phyloP scores from a whole-genome alignment of 2,888 invertebrate genomes.

The Cotesia congregata region DNA sequence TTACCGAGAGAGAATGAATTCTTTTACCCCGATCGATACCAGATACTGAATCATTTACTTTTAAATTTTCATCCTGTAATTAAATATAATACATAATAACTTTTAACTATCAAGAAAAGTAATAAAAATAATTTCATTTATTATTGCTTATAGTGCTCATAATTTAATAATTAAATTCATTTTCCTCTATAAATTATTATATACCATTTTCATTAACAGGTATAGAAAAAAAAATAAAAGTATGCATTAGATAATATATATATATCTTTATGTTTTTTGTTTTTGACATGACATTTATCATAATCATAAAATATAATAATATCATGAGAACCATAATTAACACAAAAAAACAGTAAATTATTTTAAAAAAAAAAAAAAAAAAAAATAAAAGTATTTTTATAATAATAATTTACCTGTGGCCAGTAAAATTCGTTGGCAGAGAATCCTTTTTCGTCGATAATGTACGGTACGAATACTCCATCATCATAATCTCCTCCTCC shows the following conservation, averaged over 20 bases:
- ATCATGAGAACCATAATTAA: no score
- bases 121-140: no score
- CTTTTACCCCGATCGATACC: slow-evolving; percentile 54
- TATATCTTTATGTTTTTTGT: no score
- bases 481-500: slow-evolving; percentile 35
- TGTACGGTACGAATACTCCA: slow-evolving; percentile 12
- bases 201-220: no score
- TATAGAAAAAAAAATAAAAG: no score
- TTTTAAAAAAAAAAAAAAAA: no score
- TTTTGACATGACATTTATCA: no score
- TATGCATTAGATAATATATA: no score
- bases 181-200: neutral
- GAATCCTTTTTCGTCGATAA: slow-evolving; percentile 4
- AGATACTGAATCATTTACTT: slow-evolving; percentile 52
- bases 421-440: slow-evolving; percentile 17
- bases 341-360: no score
- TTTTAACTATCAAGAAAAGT: neutral
- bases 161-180: neutral
- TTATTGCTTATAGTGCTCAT: neutral
- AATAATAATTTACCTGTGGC: slow-evolving; percentile 7
- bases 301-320: no score
- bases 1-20: slow-evolving; percentile 81
- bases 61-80: slow-evolving; percentile 55
- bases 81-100: slow-evolving; percentile 28
- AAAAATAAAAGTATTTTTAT: neutral